phyloP scores from a whole-genome alignment of 2,888 invertebrate species.

The Polydrusus tereticollis region DNA sequence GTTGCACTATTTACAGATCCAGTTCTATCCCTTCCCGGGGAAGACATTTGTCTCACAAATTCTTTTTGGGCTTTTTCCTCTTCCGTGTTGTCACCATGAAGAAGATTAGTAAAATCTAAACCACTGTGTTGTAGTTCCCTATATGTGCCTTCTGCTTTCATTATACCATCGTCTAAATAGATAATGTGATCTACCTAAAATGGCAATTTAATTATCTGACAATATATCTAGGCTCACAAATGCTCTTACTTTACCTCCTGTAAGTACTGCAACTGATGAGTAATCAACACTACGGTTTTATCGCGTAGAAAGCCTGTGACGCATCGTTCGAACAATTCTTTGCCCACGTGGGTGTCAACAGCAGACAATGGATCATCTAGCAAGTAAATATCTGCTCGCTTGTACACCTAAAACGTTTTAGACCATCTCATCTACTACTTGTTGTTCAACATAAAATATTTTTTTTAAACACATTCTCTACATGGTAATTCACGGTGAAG shows the following conservation, averaged over 20 bases:
- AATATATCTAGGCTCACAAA: not conserved
- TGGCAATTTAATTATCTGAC: not conserved
- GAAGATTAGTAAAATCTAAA: conserved; percentile 81
- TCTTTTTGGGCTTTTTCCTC: conserved; percentile 44
- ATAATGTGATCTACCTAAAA: conserved; percentile 70
- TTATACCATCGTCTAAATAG: conserved; percentile 72
- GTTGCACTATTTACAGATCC: conserved; percentile 71
- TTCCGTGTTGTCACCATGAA: conserved; percentile 71
- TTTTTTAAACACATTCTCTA: no score
- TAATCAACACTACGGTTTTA: conserved; percentile 82
- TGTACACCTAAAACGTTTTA: conserved; percentile 73
- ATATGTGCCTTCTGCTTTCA: conserved; percentile 78
- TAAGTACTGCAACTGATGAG: conserved; percentile 81
- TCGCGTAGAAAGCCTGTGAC: conserved; percentile 75
- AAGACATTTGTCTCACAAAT: conserved; percentile 23
- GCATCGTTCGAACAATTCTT: conserved; percentile 89
- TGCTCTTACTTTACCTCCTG: conserved; percentile 67
- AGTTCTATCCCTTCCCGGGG: conserved; percentile 57
- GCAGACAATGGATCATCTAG: conserved; percentile 94
- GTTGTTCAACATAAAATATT: no score
- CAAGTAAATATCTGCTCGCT: conserved; percentile 87
- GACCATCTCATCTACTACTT: no score
- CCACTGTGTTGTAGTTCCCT: conserved; percentile 80
- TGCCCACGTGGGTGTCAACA: conserved; percentile 92
- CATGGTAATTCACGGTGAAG: no score